Base-by-base conservation (phyloP, 2,113 vertebrate genomes). In the Neotoma lepida region DNA sequence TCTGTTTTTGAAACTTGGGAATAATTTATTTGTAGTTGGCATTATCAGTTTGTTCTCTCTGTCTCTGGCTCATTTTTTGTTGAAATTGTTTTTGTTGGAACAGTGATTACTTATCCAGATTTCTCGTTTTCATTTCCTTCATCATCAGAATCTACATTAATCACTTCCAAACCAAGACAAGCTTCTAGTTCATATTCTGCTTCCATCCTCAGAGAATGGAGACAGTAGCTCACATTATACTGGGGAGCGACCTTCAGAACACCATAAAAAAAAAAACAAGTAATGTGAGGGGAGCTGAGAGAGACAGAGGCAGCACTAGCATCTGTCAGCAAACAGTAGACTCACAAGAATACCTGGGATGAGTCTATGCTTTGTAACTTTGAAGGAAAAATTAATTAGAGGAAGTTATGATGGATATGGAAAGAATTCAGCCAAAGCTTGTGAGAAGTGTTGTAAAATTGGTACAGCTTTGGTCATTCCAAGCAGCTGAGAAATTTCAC, bases 91-190 rank as follows among this genome's bases (percentile, higher is more conserved):
- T 97, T 95, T 96, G 95, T 94, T 95, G 95, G 93, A 98, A 96
- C 91, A 97, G 97, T 95, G 84, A 94, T 98, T 96, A 97, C 84
- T 97, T 98, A 97, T 44, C 90, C 95, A 96, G 94, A 98, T 97
- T 97, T 97, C 97, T 96, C 46, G 86, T 97, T 98, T 98, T 98
- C 95, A 97, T 97, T 98, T 98, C 96, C 91, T 98, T 97, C 93
- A 96, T 95, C 97, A 96, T 96, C 93, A 94, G 93, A 71, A 97
- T 96, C 56, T 94, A 95, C 95, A 98, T 97, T 96, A 98, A 98
- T 98, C 97, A 98, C 94, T 74, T 90, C 94, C 78, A 96, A 97
- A 89, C 56, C 4, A 14, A 94, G 96, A 97, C 96, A 98, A 63
- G 63, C 88, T 73, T 90, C 94, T 17, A 96, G 94, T 94, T 95